Percentiles rank a stretch among this genome's conserved stretches.
These are phyloP conservation scores for Phanerotoma sp. DNA, from an alignment of 2,888 invertebrate genomes.

Conservation along the genomic window DNA sequence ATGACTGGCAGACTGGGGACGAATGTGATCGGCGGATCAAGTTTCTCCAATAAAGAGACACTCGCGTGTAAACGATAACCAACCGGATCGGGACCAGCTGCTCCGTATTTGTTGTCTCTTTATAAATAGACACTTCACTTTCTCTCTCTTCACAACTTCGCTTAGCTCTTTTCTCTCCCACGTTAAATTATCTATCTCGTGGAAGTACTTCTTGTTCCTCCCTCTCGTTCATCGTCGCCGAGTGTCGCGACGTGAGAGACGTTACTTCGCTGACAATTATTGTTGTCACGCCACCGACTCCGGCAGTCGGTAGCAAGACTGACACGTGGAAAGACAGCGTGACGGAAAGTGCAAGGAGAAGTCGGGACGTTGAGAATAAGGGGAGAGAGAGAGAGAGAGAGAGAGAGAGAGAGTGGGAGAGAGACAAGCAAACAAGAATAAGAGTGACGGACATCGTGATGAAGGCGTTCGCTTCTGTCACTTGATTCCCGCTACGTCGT, in stretches of 20 bases:
- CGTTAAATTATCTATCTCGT: constrained; percentile 28
- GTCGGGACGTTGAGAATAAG: constrained; percentile 42
- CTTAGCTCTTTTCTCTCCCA: constrained; percentile 11
- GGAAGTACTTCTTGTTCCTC: constrained; percentile 19
- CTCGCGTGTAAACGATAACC: constrained; percentile 47
- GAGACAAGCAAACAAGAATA: constrained; percentile 37
- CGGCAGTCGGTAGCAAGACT: constrained; percentile 49
- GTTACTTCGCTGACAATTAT: constrained; percentile 55
- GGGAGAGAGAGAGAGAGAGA: too few relatives aligned
- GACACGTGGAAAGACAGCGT: constrained; percentile 53
- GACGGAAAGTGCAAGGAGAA: constrained; percentile 48
- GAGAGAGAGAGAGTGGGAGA: constrained; percentile 34
- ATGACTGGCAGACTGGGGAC: not conserved
- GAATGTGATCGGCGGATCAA: constrained; percentile 9
- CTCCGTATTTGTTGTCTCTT: constrained; percentile 51
- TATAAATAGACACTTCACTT: constrained; percentile 47
- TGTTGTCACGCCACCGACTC: constrained; percentile 50
- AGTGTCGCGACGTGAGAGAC: constrained; percentile 39
- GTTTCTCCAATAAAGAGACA: constrained; percentile 1
- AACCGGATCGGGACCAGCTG: constrained; percentile 55
- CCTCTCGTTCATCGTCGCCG: constrained; percentile 31
- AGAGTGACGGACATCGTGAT: constrained; percentile 54
- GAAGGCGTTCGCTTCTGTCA: constrained; percentile 53
- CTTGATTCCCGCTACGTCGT: constrained; percentile 36
- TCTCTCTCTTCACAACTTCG: constrained; percentile 24